Conservation (phyloP, 2,113 vertebrate genomes). For the Desmodus rotundus region DNA sequence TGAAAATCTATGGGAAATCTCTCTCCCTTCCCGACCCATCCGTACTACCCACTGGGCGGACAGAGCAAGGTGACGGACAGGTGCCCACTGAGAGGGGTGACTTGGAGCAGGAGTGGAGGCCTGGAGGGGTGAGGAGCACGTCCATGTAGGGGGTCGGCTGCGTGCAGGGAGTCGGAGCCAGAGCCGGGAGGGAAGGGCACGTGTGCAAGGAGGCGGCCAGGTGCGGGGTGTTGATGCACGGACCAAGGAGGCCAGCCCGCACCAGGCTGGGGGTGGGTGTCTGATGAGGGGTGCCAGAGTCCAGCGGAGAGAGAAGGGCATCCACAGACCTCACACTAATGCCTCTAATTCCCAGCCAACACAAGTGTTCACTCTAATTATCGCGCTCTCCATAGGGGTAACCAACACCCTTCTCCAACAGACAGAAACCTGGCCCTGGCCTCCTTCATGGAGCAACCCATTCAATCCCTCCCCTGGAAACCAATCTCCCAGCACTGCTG, state of each 20-base stretch:
- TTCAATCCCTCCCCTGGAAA: not conserved
- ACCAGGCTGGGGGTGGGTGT: not conserved
- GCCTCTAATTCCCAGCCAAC: not conserved
- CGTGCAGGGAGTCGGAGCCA: not conserved
- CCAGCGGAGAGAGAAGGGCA: not conserved
- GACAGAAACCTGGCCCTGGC: not conserved
- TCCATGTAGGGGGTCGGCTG: not conserved
- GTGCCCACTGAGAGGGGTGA: not conserved
- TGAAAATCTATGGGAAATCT: not conserved
- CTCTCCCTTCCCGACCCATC: not conserved
- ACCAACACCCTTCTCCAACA: not conserved
- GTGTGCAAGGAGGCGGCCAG: not conserved
- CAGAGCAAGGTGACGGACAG: not conserved
- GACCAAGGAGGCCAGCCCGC: not conserved
- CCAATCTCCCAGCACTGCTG: not conserved
- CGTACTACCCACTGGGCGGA: not conserved
- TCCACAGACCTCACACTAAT: not conserved
- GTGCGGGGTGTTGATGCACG: not conserved
- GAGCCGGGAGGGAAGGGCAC: not conserved
- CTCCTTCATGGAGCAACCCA: not conserved
- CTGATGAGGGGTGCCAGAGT: not conserved
- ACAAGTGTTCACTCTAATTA: not conserved
- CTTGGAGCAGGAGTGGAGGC: not conserved
- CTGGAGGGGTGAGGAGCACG: not conserved
- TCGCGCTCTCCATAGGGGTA: not conserved